phyloP scores from a whole-genome alignment of 1,140 invertebrate species.

The Solenopsis invicta region DNA sequence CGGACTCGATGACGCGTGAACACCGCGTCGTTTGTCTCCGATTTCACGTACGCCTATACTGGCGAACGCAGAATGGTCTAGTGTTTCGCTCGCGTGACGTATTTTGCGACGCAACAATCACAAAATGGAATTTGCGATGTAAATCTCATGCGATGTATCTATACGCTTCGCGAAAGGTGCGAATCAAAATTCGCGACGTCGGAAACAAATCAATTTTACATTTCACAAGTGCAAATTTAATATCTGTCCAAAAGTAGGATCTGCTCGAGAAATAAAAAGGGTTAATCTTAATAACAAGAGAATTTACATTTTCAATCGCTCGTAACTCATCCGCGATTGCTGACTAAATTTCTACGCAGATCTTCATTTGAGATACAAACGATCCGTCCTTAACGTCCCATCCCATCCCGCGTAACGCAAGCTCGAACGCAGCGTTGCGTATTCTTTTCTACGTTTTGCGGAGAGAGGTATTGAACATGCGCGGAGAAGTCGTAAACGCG shows the following conservation, averaged over 20 bases:
- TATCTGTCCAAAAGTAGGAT: background rate
- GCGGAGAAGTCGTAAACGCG: conserved; percentile 51
- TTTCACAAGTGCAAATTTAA: background rate
- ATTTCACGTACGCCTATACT: conserved; percentile 53
- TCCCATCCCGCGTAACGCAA: background rate
- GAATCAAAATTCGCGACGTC: background rate
- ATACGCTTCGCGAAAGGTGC: background rate
- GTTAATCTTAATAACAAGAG: background rate
- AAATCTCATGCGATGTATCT: background rate
- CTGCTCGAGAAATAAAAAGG: background rate
- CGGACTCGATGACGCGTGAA: conserved; percentile 41
- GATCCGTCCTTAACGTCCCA: background rate
- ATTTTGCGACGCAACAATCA: conserved; percentile 23
- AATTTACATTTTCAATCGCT: background rate
- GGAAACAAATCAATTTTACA: background rate
- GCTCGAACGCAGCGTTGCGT: background rate
- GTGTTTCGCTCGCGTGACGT: conserved; percentile 27
- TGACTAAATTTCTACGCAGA: background rate
- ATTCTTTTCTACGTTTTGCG: background rate
- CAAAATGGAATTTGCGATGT: background rate
- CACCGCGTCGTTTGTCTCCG: conserved; percentile 65
- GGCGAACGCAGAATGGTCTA: background rate
- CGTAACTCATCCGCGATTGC: background rate
- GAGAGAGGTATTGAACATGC: conserved; percentile 47
- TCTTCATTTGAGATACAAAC: background rate